Base-by-base conservation (phyloP, 1,140 invertebrate genomes). In the Pararge aegeria region DNA sequence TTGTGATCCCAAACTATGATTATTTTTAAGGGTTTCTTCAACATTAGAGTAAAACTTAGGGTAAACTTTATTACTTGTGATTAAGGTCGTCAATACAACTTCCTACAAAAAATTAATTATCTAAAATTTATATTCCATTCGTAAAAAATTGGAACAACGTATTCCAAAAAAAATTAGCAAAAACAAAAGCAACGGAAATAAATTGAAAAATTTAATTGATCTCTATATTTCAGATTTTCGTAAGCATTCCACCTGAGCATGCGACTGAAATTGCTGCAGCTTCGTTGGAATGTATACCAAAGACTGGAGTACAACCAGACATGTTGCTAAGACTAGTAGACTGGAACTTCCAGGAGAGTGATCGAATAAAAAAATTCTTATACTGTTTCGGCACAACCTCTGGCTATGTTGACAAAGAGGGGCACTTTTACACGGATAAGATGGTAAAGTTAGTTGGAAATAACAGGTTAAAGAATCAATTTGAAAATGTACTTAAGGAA, bases 331-430 rank as follows among this genome's bases (percentile, higher is more conserved):
- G 67, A 51, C n/a, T 78, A 0, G 15, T 68, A 1, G 44, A 49
- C 1, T 59, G 52, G 56, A 52, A 56, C 1, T 52, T 62, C 5
- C 21, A 67, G 2, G 29, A 69, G 1, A 55, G 55, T 9, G 51
- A 62, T 13, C 13, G 20, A 0, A 59, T 59, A 1, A 68, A 59
- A 38, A 69, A 73, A 10, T 73, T 73, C 10, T 19, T 70, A n/a
- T 66, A 64, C 30, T 77, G 75, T 21, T 48, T 75, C 1, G 20
- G 40, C 1, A 55, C 20, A 0, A 61, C 60, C 5, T 6, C 48
- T 19, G 69, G 65, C 2, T 67, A 64, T 16, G 44, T 42, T 2
- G 64, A 70, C 13, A 42, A 57, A 4, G 49, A 59, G 2, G 70
- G 69, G 1, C 61, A 67, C 13, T 42, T 68, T 0, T 37, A 65